Percentiles rank a stretch among this genome's conserved stretches.
Evolutionary conservation across 2,888 invertebrate species (phyloP).

Genomic region (Meganola albula): DNA sequence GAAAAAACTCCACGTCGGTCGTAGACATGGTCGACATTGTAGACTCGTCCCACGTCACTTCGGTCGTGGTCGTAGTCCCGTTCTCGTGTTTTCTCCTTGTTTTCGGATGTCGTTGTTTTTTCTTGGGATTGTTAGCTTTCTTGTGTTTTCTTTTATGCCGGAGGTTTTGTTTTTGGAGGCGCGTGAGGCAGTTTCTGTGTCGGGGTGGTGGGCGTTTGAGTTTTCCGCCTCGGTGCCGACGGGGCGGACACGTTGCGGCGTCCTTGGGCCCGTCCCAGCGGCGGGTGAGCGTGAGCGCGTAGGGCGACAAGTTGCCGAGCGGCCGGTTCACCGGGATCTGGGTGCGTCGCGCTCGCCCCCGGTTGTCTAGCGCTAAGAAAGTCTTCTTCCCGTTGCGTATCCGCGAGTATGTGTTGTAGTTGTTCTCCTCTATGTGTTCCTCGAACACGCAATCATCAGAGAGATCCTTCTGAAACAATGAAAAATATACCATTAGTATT

Average conservation of each 20-base stretch:
- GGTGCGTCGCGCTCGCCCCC: constrained; percentile 84
- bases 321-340: constrained; percentile 82
- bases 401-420: constrained; percentile 91
- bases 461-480: constrained; percentile 88
- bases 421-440: constrained; percentile 89
- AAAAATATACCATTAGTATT: constrained; percentile 44
- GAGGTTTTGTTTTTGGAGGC: constrained; percentile 65
- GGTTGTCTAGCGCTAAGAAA: constrained; percentile 86
- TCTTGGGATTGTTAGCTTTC: constrained; percentile 67
- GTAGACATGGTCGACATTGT: constrained; percentile 73
- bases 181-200: constrained; percentile 66
- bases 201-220: constrained; percentile 63
- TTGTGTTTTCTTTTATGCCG: constrained; percentile 71
- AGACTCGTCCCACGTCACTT: constrained; percentile 70
- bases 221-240: constrained; percentile 62
- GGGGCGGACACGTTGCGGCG: constrained; percentile 48
- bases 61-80: constrained; percentile 68
- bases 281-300: constrained; percentile 80
- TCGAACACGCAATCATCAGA: constrained; percentile 91
- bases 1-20: constrained; percentile 76
- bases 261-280: constrained; percentile 49
- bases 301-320: constrained; percentile 85
- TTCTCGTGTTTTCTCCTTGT: constrained; percentile 71
- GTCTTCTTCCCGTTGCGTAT: constrained; percentile 81
- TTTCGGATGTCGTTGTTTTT: constrained; percentile 75